Evolutionary conservation across 2,797 vertebrate genomes (phyloP).

Genomic region (Schizothorax lantsangensis): DNA sequence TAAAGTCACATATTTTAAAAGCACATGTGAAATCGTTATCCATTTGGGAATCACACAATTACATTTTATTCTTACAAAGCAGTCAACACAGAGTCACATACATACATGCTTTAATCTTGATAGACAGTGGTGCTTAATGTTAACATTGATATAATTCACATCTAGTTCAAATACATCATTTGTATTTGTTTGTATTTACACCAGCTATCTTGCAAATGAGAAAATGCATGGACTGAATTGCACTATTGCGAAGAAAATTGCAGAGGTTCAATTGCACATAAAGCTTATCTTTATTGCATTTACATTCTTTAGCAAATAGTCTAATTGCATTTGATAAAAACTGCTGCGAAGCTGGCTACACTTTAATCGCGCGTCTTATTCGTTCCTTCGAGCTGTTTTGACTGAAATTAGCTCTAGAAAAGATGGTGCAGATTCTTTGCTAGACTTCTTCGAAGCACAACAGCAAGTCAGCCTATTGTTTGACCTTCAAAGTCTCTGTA

Average conservation of each 20-base stretch:
- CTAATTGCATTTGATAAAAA: constrained; percentile 52
- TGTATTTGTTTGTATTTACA: constrained; percentile 32
- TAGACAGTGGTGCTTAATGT: constrained; percentile 5
- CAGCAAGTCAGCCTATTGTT: constrained; percentile 67
- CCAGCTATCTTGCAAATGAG: constrained; percentile 1
- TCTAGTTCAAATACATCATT: constrained; percentile 1
- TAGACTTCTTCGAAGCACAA: constrained; percentile 40
- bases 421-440: not conserved
- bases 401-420: constrained; percentile 40
- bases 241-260: not conserved
- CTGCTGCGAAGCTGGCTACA: constrained; percentile 27
- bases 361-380: constrained; percentile 36
- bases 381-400: constrained; percentile 48
- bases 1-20: constrained; percentile 8
- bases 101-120: constrained; percentile 27
- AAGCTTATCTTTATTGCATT: constrained; percentile 33
- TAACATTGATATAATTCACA: constrained; percentile 16
- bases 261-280: not conserved
- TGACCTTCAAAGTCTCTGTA: constrained; percentile 76
- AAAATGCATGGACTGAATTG: not conserved
- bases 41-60: not conserved
- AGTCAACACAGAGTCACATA: not conserved
- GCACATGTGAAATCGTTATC: not conserved
- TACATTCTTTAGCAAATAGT: constrained; percentile 45
- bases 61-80: not conserved